Evolutionary conservation across 2,113 vertebrate genomes (phyloP).

Genomic region (Eulemur rufifrons): DNA sequence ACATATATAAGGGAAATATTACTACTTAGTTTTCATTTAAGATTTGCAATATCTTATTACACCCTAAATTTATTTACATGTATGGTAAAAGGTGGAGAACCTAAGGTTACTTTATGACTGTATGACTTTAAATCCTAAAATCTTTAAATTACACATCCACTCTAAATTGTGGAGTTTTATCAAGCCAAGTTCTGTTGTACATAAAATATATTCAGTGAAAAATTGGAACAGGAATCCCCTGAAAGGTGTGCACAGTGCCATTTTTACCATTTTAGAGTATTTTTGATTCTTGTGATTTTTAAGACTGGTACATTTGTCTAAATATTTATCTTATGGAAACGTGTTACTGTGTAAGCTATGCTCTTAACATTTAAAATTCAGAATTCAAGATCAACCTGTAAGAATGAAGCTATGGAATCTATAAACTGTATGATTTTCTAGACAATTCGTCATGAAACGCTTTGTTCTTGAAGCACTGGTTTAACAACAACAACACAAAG

Average conservation of each 20-base stretch:
- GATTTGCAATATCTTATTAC: background rate
- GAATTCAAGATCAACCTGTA: background rate
- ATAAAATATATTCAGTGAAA: background rate
- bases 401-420: too few species aligned
- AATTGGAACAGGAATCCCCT: too few species aligned
- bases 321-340: background rate
- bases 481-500: too few species aligned
- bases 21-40: background rate
- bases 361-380: background rate
- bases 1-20: background rate
- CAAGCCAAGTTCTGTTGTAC: background rate
- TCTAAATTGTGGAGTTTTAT: background rate
- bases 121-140: background rate
- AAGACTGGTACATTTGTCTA: background rate
- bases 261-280: background rate
- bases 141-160: background rate
- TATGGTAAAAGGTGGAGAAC: background rate
- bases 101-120: background rate
- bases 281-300: background rate
- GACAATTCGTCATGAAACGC: background rate
- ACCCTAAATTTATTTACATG: background rate
- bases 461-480: background rate
- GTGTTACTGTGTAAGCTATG: background rate
- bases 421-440: background rate
- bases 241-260: fast-evolving